Evolutionary conservation across 2,888 invertebrate genomes (phyloP), one percentile per base, ranked within the genome.

Genomic region (Notodonta ziczac): DNA sequence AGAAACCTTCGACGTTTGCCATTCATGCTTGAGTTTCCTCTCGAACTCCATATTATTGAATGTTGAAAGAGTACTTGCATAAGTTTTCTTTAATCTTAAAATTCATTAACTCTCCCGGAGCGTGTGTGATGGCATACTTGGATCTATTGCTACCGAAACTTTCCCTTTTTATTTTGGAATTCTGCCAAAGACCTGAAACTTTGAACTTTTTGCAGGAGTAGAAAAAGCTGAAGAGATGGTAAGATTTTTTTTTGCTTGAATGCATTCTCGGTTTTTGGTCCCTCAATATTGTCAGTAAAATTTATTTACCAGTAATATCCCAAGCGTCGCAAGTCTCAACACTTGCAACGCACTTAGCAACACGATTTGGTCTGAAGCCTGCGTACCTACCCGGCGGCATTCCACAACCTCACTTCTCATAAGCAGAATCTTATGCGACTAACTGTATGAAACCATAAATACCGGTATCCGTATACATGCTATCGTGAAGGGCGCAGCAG

Each of bases 301-400:
- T 48, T 48, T n/a, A n/a, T 48, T 48, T 6, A 16, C 4, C 32
- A 12, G 32, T 10, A 14, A 52, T 10, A 24, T 52, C 52, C 32
- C 52, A 52, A 52, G 52, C 35, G 5, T 35, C 35, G 7, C 35
- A 35, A 8, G 10, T 52, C 52, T 50, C 52, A 52, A 52, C 13
- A 52, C 52, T 52, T 24, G 52, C 32, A 52, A 52, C 51, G 52
- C 52, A 6, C 52, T 32, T 52, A 52, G 52, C 52, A 52, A 52
- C 52, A 52, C 32, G 52, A 16, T 13, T 52, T 32, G 52, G 52
- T 52, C 52, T 16, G 52, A 9, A 52, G 52, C 52, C 12, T 32
- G 52, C 52, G 4, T 32, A 52, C 32, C 32, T 13, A 16, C 32
- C 52, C 32, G 13, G 52, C 32, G 52, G 12, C 52, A 52, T 52